phyloP scores from a whole-genome alignment of 2,797 vertebrate species.

The Parauchenoglanis punctatus region DNA sequence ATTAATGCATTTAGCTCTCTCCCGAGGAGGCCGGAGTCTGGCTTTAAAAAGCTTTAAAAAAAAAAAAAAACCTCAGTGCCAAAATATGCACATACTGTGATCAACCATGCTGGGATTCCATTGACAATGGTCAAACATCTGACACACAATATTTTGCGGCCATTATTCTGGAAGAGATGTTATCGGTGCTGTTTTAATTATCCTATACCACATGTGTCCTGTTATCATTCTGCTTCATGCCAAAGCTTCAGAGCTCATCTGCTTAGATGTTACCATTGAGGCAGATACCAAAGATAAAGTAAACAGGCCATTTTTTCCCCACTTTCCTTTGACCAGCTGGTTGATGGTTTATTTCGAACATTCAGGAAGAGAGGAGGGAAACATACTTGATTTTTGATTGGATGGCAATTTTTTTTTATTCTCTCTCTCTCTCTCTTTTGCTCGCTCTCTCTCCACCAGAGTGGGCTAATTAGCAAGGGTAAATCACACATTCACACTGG shows the following conservation, averaged over 20 bases:
- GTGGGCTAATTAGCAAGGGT: constrained; percentile 67
- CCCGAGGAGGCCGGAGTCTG: constrained; percentile 33
- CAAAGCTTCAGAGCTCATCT: constrained; percentile 17
- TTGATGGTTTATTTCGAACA: constrained; percentile 70
- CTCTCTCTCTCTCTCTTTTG: neutral
- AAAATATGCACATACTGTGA: constrained; percentile 58
- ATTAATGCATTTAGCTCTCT: constrained; percentile 61
- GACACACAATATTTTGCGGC: constrained; percentile 28
- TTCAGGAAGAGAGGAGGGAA: neutral
- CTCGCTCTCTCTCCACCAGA: constrained; percentile 47
- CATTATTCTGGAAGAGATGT: constrained; percentile 20
- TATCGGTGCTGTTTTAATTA: constrained; percentile 31
- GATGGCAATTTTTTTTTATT: constrained; percentile 61
- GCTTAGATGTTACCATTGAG: constrained; percentile 22
- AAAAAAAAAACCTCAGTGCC: constrained; percentile 37
- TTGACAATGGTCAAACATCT: constrained; percentile 33
- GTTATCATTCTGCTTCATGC: constrained; percentile 8
- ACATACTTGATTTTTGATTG: constrained; percentile 67
- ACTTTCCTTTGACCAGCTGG: constrained; percentile 69
- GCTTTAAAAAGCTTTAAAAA: constrained; percentile 42
- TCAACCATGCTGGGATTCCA: constrained; percentile 32
- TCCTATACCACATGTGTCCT: constrained; percentile 31
- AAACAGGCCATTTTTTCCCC: constrained; percentile 63
- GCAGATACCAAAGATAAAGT: constrained; percentile 45
- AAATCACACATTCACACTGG: constrained; percentile 54